Conservation (phyloP, 2,888 invertebrate genomes). For the Mechanitis mazaeus region DNA sequence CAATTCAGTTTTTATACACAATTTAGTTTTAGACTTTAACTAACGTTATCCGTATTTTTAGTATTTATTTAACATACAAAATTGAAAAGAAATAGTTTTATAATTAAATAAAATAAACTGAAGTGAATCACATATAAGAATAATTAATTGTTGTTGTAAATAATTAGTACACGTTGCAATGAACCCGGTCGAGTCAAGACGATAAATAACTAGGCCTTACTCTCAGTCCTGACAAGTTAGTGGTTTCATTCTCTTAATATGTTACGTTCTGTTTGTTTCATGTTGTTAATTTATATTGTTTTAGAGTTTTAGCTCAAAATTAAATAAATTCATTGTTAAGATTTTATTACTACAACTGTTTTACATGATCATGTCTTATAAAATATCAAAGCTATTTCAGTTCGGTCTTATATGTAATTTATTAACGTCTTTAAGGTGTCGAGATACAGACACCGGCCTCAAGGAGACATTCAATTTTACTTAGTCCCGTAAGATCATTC, state of each 20-base stretch:
- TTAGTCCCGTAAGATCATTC: constrained; percentile 11
- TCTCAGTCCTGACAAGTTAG: constrained; percentile 14
- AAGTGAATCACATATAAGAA: neutral
- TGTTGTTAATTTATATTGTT: too few species aligned
- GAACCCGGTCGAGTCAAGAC: constrained; percentile 20
- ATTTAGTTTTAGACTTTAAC: too few species aligned
- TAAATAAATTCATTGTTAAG: too few species aligned
- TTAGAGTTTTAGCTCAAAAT: too few species aligned
- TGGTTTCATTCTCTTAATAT: constrained; percentile 12
- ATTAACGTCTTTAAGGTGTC: neutral
- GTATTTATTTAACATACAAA: neutral
- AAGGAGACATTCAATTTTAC: constrained; percentile 24
- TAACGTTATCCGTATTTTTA: too few species aligned
- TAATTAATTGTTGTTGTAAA: constrained; percentile 2
- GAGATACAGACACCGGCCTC: constrained; percentile 10
- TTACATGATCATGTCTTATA: neutral
- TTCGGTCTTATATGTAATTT: neutral
- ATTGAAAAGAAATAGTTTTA: neutral
- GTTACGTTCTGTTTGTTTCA: constrained; percentile 9
- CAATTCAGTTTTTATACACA: too few species aligned
- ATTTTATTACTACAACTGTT: neutral
- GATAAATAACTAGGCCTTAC: constrained; percentile 16
- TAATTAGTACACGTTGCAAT: constrained; percentile 2
- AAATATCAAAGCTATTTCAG: neutral
- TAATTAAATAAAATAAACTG: too few species aligned